phyloP scores from a whole-genome alignment of 2,113 vertebrate species.

The Lota lota region DNA sequence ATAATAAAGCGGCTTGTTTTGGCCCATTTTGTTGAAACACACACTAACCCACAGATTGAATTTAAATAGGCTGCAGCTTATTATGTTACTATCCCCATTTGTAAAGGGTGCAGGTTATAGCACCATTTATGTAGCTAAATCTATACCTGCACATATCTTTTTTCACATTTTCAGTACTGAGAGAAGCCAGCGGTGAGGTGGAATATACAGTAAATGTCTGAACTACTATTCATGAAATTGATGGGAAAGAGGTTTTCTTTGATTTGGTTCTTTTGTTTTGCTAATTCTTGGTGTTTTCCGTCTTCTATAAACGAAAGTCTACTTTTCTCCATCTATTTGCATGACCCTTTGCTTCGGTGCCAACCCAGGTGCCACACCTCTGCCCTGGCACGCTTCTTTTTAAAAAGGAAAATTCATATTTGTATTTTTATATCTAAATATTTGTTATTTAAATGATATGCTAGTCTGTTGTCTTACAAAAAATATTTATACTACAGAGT shows the following conservation, averaged over 20 bases:
- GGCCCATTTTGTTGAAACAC: constrained; percentile 30
- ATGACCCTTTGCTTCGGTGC: constrained; percentile 85
- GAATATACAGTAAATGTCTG: constrained; percentile 48
- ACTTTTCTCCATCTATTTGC: constrained; percentile 85
- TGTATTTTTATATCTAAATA: constrained; percentile 98
- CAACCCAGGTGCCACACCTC: constrained; percentile 78
- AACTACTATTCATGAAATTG: constrained; percentile 52
- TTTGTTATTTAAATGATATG: constrained; percentile 91
- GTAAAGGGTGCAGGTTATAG: constrained; percentile 49
- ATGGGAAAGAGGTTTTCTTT: constrained; percentile 48
- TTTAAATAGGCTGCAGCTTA: constrained; percentile 27
- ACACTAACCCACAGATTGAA: constrained; percentile 44
- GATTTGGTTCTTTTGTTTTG: constrained; percentile 59
- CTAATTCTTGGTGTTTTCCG: constrained; percentile 53
- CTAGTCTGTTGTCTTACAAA: constrained; percentile 83
- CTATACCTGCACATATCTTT: constrained; percentile 57
- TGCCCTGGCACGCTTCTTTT: constrained; percentile 89
- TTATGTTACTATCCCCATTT: constrained; percentile 36
- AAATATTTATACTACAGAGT: constrained; percentile 75
- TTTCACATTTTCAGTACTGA: constrained; percentile 40
- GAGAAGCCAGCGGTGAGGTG: constrained; percentile 53
- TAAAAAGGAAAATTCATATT: constrained; percentile 85
- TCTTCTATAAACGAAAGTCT: constrained; percentile 46
- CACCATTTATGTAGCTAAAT: constrained; percentile 58
- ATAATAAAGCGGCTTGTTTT: constrained; percentile 40